These are phyloP conservation scores for Ceraclea dissimilis DNA, from an alignment of 2,888 invertebrate genomes.

Conservation along the genomic window DNA sequence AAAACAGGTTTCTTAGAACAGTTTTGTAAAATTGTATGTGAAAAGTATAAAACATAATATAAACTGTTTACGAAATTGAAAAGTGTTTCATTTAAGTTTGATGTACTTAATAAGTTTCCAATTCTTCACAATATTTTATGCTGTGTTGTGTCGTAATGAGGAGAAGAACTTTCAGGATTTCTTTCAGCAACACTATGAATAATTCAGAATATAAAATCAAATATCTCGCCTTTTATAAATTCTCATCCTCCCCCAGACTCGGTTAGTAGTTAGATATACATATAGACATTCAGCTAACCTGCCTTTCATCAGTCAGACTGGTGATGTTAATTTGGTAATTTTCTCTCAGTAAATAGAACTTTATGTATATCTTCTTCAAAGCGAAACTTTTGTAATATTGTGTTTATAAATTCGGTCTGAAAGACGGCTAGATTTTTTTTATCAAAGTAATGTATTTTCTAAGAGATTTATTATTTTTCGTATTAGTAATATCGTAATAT, in stretches of 20 bases:
- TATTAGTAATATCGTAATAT: no score
- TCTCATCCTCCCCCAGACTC: not conserved
- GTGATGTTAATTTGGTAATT: conserved; percentile 1
- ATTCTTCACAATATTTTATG: not conserved
- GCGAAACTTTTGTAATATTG: not conserved
- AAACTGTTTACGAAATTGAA: no score
- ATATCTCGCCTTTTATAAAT: not conserved
- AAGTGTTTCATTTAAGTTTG: no score
- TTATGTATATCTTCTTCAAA: not conserved
- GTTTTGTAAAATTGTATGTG: no score
- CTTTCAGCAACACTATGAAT: not conserved
- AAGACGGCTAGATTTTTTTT: no score
- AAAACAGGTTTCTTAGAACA: no score
- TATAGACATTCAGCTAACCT: not conserved
- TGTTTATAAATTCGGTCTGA: not conserved
- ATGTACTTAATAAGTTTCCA: no score
- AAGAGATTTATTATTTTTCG: no score
- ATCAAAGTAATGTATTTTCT: no score
- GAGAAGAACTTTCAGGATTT: not conserved
- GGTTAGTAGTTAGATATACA: no score
- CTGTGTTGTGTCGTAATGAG: not conserved
- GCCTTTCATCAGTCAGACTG: not conserved
- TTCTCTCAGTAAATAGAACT: not conserved
- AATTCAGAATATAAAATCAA: not conserved
- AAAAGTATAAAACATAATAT: no score